A percentile compares a stretch with the other conserved stretches of the same genome.
Conservation (phyloP, 1,140 invertebrate genomes). For the Chrysomallon squamiferum region DNA sequence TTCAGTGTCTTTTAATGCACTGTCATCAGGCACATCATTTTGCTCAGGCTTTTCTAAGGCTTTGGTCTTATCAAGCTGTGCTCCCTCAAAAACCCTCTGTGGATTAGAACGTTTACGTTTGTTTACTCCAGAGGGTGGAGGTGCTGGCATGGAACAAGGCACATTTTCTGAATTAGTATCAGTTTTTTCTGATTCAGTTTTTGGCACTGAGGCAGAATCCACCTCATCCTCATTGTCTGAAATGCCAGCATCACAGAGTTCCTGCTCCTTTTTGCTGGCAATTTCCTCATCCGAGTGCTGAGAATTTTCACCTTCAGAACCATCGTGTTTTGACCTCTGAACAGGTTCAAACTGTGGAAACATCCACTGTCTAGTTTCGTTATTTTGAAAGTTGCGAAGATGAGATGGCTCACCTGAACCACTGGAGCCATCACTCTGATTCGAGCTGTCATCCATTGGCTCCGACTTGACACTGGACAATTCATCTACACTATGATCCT, state of each 20-base stretch:
- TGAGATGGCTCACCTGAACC: conserved; percentile 46
- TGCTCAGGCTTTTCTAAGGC: conserved; percentile 12
- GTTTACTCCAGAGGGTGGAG: conserved; percentile 56
- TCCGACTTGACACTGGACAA: conserved; percentile 32
- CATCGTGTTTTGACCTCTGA: conserved; percentile 21
- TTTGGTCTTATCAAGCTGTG: conserved; percentile 72
- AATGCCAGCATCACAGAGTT: conserved; percentile 20
- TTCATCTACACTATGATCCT: conserved; percentile 4
- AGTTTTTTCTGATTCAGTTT: too few relatives aligned
- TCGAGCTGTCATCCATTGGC: conserved; percentile 52
- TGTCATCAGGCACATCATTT: conserved; percentile 1
- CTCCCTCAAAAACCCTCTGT: conserved; percentile 95
- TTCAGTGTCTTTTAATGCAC: conserved; percentile 21
- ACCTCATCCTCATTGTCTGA: conserved; percentile 19
- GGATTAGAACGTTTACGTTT: conserved; percentile 92
- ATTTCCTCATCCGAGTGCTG: conserved; percentile 33
- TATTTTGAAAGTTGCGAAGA: conserved; percentile 23
- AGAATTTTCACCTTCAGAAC: conserved; percentile 36
- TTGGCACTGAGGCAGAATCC: too few relatives aligned
- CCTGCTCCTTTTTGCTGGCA: conserved; percentile 30
- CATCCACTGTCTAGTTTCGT: conserved; percentile 56
- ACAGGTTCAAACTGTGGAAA: conserved; percentile 60
- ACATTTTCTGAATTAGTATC: too few relatives aligned
- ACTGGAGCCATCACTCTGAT: conserved; percentile 62
- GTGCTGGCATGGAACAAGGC: not conserved